A percentile compares a stretch with the other conserved stretches of the same genome.
phyloP scores from a whole-genome alignment of 1,140 invertebrate genomes.

The Drepana arcuata region DNA sequence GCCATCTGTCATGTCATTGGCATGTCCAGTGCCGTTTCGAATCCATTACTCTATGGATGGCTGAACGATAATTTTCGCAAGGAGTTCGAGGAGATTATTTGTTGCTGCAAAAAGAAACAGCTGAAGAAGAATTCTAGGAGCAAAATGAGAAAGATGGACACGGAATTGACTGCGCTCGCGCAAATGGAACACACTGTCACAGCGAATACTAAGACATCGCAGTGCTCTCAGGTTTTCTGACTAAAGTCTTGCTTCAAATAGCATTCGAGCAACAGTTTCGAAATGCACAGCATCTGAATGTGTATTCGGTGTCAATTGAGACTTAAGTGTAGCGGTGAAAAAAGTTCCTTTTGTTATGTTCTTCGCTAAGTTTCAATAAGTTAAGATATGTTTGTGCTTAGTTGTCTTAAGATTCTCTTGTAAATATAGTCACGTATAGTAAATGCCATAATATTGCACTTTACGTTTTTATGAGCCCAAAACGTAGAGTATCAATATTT shows the following conservation, averaged over 20 bases:
- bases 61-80: slow-evolving; percentile 99
- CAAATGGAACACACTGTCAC: slow-evolving; percentile 74
- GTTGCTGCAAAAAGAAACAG: slow-evolving; percentile 74
- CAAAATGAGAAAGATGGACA: slow-evolving; percentile 71
- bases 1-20: slow-evolving; percentile 88
- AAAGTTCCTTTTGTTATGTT: slow-evolving; percentile 45
- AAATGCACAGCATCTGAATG: slow-evolving; percentile 57
- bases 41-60: slow-evolving; percentile 97
- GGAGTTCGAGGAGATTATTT: slow-evolving; percentile 92
- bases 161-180: slow-evolving; percentile 73
- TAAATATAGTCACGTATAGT: too few species aligned
- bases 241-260: slow-evolving; percentile 65
- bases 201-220: slow-evolving; percentile 62
- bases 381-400: slow-evolving; percentile 6
- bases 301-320: slow-evolving; percentile 46
- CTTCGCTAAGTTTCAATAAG: slow-evolving; percentile 16
- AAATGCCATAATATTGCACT: slow-evolving; percentile 37
- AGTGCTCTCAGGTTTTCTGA: slow-evolving; percentile 71
- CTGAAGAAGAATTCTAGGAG: slow-evolving; percentile 59
- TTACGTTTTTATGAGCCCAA: slow-evolving; percentile 65
- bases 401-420: slow-evolving; percentile 16
- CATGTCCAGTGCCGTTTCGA: slow-evolving; percentile 87
- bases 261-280: slow-evolving; percentile 45
- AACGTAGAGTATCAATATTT: slow-evolving; percentile 48
- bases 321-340: slow-evolving; percentile 33